Percentiles rank a stretch among this genome's conserved stretches.
Conservation (phyloP, 2,797 vertebrate genomes). For the Phalanger gymnotis region DNA sequence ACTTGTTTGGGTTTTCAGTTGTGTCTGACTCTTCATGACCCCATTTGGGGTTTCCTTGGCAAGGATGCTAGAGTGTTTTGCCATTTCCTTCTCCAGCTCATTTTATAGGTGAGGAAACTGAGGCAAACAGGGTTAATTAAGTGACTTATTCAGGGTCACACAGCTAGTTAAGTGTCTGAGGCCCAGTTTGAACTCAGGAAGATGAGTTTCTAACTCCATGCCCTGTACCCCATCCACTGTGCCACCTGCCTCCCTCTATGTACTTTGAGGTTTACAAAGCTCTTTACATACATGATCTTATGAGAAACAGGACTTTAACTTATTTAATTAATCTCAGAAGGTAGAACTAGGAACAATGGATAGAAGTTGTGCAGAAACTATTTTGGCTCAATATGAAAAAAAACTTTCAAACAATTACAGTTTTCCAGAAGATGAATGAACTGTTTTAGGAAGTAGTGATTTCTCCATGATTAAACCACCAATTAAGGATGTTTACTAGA, state of each 20-base stretch:
- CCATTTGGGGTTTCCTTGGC: neutral
- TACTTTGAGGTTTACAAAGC: neutral
- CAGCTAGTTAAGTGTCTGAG: neutral
- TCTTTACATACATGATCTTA: neutral
- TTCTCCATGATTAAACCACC: neutral
- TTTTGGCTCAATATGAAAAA: neutral
- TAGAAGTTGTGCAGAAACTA: neutral
- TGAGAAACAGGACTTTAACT: neutral
- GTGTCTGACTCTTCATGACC: neutral
- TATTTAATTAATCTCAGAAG: neutral
- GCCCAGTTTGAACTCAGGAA: neutral
- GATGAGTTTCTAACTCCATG: neutral
- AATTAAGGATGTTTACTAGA: neutral
- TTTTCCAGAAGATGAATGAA: neutral
- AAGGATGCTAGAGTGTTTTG: neutral
- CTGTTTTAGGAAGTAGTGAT: neutral
- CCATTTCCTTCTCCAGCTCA: neutral
- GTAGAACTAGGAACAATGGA: neutral
- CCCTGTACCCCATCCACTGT: neutral
- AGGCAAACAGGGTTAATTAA: neutral
- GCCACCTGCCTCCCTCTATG: no score
- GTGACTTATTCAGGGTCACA: neutral
- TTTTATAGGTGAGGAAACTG: neutral
- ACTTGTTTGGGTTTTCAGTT: neutral
- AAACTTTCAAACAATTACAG: neutral